Conservation (phyloP, 2,888 invertebrate genomes). For the Ceriagrion tenellum region DNA sequence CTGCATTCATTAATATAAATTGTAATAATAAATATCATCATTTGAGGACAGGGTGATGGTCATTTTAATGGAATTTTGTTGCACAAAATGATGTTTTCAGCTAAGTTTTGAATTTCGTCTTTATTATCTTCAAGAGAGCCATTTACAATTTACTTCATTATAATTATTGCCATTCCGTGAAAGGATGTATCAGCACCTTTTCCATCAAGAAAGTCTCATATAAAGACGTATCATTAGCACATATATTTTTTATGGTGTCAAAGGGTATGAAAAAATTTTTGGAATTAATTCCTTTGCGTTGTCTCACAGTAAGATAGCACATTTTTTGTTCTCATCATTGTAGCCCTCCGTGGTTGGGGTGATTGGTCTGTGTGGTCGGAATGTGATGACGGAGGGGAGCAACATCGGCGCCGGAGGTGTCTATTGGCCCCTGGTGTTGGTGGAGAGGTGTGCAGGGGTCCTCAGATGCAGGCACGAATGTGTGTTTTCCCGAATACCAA, state of each 20-base stretch:
- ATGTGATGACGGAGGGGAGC: conserved; percentile 84
- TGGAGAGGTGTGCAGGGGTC: conserved; percentile 85
- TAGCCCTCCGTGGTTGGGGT: conserved; percentile 87
- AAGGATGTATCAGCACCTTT: too few species aligned
- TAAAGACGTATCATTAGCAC: neutral
- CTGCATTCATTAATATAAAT: too few species aligned
- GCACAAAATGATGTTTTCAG: too few species aligned
- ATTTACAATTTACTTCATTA: too few species aligned
- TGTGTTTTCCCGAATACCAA: conserved; percentile 78
- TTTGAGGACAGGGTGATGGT: too few species aligned
- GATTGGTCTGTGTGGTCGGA: conserved; percentile 87
- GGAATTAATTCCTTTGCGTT: neutral
- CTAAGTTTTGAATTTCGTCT: too few species aligned
- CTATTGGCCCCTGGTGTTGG: conserved; percentile 78
- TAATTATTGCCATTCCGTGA: too few species aligned
- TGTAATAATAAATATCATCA: too few species aligned
- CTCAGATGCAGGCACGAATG: conserved; percentile 84
- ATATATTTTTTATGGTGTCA: neutral
- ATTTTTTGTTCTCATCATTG: conserved; percentile 70
- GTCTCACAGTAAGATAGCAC: neutral
- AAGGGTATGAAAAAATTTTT: conserved; percentile 41
- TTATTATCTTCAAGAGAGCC: too few species aligned
- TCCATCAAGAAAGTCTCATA: too few species aligned
- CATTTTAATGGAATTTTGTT: too few species aligned
- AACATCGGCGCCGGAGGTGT: conserved; percentile 86